A percentile compares a stretch with the other conserved stretches of the same genome.
Conservation (phyloP, 2,888 invertebrate genomes). For the Congeria kusceri region DNA sequence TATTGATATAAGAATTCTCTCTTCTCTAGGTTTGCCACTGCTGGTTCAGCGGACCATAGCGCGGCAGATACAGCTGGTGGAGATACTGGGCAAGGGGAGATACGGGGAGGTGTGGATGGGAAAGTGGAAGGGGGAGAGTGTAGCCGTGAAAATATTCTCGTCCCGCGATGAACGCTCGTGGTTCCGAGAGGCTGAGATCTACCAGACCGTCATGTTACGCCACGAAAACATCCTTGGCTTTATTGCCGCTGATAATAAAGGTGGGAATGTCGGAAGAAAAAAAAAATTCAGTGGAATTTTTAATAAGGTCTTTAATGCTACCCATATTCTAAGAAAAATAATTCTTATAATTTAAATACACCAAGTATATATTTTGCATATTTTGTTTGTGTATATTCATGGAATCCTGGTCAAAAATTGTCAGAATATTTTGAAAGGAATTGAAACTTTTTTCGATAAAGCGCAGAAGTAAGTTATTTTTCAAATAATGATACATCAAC, state of each 20-base stretch:
- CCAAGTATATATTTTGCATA: too few species aligned
- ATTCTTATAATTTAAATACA: too few species aligned
- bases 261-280: slow-evolving; percentile 86
- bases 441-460: too few species aligned
- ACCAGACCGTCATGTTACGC: slow-evolving; percentile 98
- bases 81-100: slow-evolving; percentile 97
- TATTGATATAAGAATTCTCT: too few species aligned
- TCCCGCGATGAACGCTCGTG: slow-evolving; percentile 98
- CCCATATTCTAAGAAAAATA: too few species aligned
- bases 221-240: slow-evolving; percentile 99
- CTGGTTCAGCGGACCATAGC: slow-evolving; percentile 98
- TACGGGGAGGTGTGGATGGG: slow-evolving; percentile 97
- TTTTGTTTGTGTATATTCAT: too few species aligned
- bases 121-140: slow-evolving; percentile 97
- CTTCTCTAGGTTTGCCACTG: slow-evolving; percentile 92
- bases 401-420: too few species aligned
- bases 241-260: slow-evolving; percentile 99
- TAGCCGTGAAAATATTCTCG: slow-evolving; percentile 98
- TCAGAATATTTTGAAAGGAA: too few species aligned
- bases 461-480: too few species aligned
- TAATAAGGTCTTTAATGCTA: too few species aligned
- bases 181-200: slow-evolving; percentile 99
- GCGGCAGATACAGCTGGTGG: slow-evolving; percentile 96
- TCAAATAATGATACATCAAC: too few species aligned
- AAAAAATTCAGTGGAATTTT: too few species aligned